A percentile compares a stretch with the other conserved stretches of the same genome.
Conservation (phyloP, 2,113 vertebrate species). For the Phrynocephalus versicolor region DNA sequence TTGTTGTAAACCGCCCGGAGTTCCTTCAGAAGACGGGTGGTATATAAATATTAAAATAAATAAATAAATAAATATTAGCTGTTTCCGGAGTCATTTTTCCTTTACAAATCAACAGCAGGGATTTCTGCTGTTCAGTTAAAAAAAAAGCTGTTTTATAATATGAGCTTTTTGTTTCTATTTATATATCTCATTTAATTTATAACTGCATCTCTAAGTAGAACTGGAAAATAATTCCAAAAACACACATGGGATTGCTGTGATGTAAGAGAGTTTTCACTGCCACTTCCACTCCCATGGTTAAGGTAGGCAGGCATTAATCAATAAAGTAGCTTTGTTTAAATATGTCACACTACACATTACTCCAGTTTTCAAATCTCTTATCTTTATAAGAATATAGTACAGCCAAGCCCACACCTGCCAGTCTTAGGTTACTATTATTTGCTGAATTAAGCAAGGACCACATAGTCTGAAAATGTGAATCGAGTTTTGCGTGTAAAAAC, state of each 20-base stretch:
- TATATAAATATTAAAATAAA: too few species aligned
- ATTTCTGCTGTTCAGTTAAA: too few species aligned
- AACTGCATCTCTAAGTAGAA: not conserved
- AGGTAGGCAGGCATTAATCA: not conserved
- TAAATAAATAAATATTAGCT: not conserved
- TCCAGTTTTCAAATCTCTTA: not conserved
- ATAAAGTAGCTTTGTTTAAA: accelerated
- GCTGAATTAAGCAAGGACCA: conserved; percentile 16
- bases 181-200: accelerated
- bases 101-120: not conserved
- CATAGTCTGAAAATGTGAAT: not conserved
- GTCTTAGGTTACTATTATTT: accelerated
- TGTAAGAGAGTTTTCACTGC: not conserved
- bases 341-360: accelerated
- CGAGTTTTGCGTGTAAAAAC: not conserved
- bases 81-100: not conserved
- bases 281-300: not conserved
- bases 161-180: not conserved
- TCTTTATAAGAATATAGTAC: too few species aligned
- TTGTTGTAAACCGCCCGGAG: too few species aligned
- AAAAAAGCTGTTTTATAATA: not conserved
- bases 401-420: not conserved
- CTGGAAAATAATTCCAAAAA: not conserved
- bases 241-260: not conserved
- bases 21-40: too few species aligned